Conservation (phyloP, 1,140 invertebrate genomes). For the Lordiphosa mommai region DNA sequence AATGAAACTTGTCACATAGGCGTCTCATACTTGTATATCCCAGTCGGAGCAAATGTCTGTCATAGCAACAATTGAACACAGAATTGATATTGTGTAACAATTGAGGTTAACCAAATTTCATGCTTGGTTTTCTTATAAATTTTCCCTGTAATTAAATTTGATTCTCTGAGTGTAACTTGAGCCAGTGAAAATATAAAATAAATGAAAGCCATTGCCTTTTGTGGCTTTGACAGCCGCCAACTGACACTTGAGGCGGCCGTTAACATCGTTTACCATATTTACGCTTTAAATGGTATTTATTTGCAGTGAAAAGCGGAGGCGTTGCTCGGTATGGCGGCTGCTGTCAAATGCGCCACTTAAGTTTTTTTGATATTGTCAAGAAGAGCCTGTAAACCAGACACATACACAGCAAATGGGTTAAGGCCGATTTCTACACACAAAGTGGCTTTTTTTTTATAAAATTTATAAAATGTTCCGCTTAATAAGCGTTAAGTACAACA, state of each 20-base stretch:
- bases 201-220: constrained; percentile 17
- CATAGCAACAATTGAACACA: too few species aligned
- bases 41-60: too few species aligned
- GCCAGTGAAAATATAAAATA: not conserved
- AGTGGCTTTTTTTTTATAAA: too few species aligned
- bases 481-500: constrained; percentile 35
- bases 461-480: constrained; percentile 54
- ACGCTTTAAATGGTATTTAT: constrained; percentile 75
- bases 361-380: constrained; percentile 21
- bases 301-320: constrained; percentile 24
- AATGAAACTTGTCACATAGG: too few species aligned
- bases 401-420: constrained; percentile 24
- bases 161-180: not conserved
- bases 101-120: too few species aligned
- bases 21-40: too few species aligned
- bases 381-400: too few species aligned
- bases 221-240: constrained; percentile 64
- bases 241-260: constrained; percentile 66
- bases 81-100: too few species aligned
- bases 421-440: constrained; percentile 33
- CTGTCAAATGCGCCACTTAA: constrained; percentile 49
- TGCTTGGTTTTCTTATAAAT: not conserved
- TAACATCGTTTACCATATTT: constrained; percentile 74
- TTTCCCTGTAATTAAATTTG: not conserved
- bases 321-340: not conserved